A percentile compares a stretch with the other conserved stretches of the same genome.
phyloP scores from a whole-genome alignment of 2,888 invertebrate species.

The Xanthorhoe spadicearia region DNA sequence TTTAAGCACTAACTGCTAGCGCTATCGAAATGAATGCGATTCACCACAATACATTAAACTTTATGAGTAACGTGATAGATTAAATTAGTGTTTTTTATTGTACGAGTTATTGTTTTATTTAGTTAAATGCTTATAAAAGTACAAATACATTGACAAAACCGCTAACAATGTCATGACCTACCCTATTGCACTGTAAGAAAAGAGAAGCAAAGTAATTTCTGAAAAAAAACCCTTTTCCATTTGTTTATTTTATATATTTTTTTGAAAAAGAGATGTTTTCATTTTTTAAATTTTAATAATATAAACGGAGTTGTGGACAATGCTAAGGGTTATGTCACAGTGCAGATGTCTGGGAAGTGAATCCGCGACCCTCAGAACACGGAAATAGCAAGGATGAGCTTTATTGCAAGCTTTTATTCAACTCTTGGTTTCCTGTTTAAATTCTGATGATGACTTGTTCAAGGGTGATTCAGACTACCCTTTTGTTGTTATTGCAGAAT shows the following conservation, averaged over 20 bases:
- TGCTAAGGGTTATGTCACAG: neutral
- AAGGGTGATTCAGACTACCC: neutral
- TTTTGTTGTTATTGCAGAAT: too few species aligned
- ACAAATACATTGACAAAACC: neutral
- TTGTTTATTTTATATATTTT: too few species aligned
- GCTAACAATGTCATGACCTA: neutral
- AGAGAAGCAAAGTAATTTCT: too few species aligned
- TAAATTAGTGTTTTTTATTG: neutral
- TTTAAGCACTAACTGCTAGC: constrained; percentile 2
- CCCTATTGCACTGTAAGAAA: neutral
- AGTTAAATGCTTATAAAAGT: neutral
- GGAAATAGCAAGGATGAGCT: constrained; percentile 42
- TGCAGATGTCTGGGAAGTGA: constrained; percentile 32
- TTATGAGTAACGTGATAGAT: neutral
- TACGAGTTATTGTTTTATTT: neutral
- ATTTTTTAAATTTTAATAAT: too few species aligned
- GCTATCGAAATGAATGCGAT: neutral
- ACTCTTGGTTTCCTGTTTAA: constrained; percentile 14
- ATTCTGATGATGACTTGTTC: neutral
- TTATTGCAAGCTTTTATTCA: constrained; percentile 26
- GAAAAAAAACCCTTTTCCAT: too few species aligned
- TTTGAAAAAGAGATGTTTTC: too few species aligned
- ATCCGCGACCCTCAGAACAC: constrained; percentile 34
- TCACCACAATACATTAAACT: neutral
- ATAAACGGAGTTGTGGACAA: too few species aligned